Evolutionary conservation across 2,888 invertebrate species (phyloP), one percentile per base, ranked within the genome.

Genomic region (Melanotus villosus): DNA sequence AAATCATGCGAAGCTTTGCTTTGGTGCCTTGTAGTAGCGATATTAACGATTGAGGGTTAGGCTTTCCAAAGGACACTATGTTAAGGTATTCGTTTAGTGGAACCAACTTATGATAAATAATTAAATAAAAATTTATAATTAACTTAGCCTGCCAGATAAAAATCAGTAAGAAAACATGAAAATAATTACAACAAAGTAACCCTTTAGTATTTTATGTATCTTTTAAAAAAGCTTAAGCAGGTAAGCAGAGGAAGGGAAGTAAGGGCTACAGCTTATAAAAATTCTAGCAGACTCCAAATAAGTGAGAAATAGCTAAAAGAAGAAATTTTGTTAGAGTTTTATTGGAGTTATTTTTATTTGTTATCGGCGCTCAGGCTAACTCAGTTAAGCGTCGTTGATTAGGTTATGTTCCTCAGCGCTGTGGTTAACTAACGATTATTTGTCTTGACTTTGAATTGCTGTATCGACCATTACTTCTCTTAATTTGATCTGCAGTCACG

Each of bases 341-440:
- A 80, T 77, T 75, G 75, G 76, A 79, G 77, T 77, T 80, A 80
- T 78, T 78, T 78, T 76, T 76, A 77, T 79, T 79, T 80, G 80
- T 79, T 79, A 80, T 79, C 75, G 78, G 72, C 71, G 72, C 72
- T 71, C 75, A 54, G 64, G 64, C 45, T 77, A 78, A 78, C 66
- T 65, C 65, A 68, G 72, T 78, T 77, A 76, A 65, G 68, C 41
- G 64, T 56, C 16, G 52, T 59, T 69, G 72, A 78, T 78, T 75
- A 71, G 71, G 73, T 78, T 78, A 75, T 63, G 70, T 66, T 71
- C 65, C 66, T 63, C 57, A 62, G 45, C 47, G 70, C 59, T 68
- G 59, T 63, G 66, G 47, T 68, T 68, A 74, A 58, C 65, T 58
- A 65, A 74, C 72, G 70, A 69, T 74, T 74, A 75, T 73, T 74